phyloP scores from a whole-genome alignment of 2,113 vertebrate species.

The Grallaria varia region DNA sequence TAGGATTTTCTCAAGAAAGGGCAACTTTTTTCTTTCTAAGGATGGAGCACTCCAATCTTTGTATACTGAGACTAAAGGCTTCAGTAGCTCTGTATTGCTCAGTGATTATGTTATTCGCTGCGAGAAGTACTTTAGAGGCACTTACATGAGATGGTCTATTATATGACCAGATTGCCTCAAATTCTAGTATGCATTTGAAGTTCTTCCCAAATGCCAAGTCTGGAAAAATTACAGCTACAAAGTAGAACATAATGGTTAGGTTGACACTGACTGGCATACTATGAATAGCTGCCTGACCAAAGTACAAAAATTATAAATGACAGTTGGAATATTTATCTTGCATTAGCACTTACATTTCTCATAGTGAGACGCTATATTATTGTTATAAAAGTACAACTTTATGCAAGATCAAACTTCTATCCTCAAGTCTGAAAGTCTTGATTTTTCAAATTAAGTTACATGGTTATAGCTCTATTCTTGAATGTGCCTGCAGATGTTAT shows the following conservation, averaged over 20 bases:
- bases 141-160: background rate
- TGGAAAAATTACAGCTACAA: background rate
- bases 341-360: background rate
- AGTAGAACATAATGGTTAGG: background rate
- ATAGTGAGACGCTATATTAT: background rate
- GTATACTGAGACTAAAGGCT: background rate
- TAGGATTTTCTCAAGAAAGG: background rate
- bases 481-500: background rate
- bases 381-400: background rate
- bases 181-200: background rate
- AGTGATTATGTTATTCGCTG: background rate
- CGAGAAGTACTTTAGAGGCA: background rate
- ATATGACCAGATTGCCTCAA: background rate
- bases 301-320: background rate
- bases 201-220: background rate
- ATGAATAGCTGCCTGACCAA: background rate
- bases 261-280: background rate
- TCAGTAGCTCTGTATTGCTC: background rate
- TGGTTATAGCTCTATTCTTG: background rate
- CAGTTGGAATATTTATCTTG: background rate
- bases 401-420: background rate
- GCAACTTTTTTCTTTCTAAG: background rate
- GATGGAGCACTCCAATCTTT: background rate
- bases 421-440: background rate
- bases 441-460: constrained; percentile 27